Conservation (phyloP, 2,888 invertebrate genomes). For the Stomorhina lunata region DNA sequence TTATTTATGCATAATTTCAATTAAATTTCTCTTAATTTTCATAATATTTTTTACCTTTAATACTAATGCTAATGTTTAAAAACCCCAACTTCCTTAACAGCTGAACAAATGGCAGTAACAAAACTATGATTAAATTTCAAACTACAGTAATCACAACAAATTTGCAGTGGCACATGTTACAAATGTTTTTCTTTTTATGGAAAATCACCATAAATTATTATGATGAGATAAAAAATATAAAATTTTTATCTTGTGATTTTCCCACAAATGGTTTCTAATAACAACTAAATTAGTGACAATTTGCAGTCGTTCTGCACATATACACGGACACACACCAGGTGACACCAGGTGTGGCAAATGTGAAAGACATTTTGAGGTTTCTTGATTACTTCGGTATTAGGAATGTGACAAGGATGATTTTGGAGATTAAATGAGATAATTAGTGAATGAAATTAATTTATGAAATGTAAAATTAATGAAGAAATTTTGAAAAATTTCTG, state of each 20-base stretch:
- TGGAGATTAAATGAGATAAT: too few species aligned
- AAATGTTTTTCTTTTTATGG: constrained; percentile 40
- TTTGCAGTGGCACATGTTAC: constrained; percentile 23
- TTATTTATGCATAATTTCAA: too few species aligned
- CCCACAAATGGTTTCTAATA: not conserved
- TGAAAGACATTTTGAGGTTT: not conserved
- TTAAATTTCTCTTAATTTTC: too few species aligned
- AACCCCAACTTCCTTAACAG: not conserved
- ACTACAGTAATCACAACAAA: constrained; percentile 31
- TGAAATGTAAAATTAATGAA: too few species aligned
- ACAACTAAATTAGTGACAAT: not conserved
- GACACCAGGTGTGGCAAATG: not conserved
- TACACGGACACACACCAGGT: too few species aligned
- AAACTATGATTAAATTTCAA: constrained; percentile 25
- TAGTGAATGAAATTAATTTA: too few species aligned
- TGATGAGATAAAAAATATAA: not conserved
- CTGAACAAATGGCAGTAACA: not conserved
- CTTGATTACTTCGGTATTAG: too few species aligned
- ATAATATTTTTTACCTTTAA: not conserved
- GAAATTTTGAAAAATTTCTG: too few species aligned
- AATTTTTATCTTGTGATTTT: not conserved
- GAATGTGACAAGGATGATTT: too few species aligned
- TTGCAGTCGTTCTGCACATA: too few species aligned
- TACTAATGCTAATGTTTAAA: not conserved
- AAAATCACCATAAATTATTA: constrained; percentile 22